A percentile compares a stretch with the other conserved stretches of the same genome.
Conservation (phyloP, 2,888 invertebrate genomes). For the Zaprionus obscuricornis region DNA sequence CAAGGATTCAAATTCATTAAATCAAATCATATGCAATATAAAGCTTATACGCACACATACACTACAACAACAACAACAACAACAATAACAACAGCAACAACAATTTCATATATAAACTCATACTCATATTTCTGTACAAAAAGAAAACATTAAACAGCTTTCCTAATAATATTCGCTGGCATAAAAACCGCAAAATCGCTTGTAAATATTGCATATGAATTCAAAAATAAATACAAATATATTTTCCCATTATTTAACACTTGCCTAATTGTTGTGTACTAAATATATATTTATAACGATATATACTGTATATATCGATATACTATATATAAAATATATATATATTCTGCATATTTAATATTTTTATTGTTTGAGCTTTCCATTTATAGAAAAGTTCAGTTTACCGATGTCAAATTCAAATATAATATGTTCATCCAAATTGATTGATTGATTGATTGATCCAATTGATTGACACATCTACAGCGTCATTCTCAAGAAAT, state of each 20-base stretch:
- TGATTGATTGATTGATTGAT: constrained; percentile 23
- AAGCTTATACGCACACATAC: constrained; percentile 1
- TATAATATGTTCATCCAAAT: constrained; percentile 1
- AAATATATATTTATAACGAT: too few relatives aligned
- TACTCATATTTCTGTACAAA: constrained; percentile 10
- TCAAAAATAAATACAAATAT: constrained; percentile 5
- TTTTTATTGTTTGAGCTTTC: constrained; percentile 47
- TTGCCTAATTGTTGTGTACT: constrained; percentile 22
- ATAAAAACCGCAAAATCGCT: constrained; percentile 16
- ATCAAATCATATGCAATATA: constrained; percentile 66
- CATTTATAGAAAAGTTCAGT: constrained; percentile 51
- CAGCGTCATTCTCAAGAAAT: constrained; percentile 18
- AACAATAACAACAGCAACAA: constrained; percentile 1
- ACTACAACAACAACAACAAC: not conserved
- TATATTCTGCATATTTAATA: too few relatives aligned
- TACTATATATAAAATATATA: constrained; percentile 17
- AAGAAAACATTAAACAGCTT: constrained; percentile 2
- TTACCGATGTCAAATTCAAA: constrained; percentile 43
- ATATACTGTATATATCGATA: not conserved
- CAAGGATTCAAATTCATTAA: constrained; percentile 76
- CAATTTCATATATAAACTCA: not conserved
- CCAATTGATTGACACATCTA: constrained; percentile 11
- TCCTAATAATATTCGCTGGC: constrained; percentile 11
- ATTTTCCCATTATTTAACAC: constrained; percentile 8
- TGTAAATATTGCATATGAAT: constrained; percentile 72